These are phyloP conservation scores for Cephalopachus bancanus DNA, from an alignment of 2,797 vertebrate genomes.

Conservation along the genomic window DNA sequence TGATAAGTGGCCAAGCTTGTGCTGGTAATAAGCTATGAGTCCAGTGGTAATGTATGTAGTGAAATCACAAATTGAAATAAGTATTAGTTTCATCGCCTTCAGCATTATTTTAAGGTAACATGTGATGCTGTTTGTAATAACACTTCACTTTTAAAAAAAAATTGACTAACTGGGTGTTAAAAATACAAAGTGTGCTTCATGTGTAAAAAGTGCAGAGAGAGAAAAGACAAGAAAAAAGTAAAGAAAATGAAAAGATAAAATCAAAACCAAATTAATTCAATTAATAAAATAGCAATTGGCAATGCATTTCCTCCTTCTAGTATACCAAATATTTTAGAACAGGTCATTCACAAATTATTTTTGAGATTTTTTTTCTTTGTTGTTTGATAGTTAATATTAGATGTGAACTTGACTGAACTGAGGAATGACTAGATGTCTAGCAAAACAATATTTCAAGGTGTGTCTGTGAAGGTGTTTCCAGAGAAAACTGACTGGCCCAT, in stretches of 20 bases:
- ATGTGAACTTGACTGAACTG: background rate
- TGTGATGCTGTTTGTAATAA: background rate
- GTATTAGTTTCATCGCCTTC: background rate
- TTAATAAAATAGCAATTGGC: background rate
- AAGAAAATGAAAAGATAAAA: background rate
- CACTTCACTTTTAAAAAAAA: background rate
- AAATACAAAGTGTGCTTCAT: background rate
- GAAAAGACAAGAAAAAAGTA: background rate
- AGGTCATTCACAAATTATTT: background rate
- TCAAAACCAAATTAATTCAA: background rate
- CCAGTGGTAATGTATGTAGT: background rate
- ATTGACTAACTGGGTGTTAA: background rate
- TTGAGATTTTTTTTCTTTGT: background rate
- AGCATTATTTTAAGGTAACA: background rate
- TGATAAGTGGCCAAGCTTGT: too few relatives aligned
- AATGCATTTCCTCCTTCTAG: background rate
- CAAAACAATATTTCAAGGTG: background rate
- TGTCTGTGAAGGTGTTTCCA: background rate
- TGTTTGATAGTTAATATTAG: background rate
- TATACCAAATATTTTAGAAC: background rate
- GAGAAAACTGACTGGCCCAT: background rate
- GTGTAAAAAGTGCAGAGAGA: background rate
- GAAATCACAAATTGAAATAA: background rate
- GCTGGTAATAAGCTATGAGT: background rate
- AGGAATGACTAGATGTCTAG: background rate